Base-by-base conservation (phyloP, 2,888 invertebrate species). In the Lasius platythorax region DNA sequence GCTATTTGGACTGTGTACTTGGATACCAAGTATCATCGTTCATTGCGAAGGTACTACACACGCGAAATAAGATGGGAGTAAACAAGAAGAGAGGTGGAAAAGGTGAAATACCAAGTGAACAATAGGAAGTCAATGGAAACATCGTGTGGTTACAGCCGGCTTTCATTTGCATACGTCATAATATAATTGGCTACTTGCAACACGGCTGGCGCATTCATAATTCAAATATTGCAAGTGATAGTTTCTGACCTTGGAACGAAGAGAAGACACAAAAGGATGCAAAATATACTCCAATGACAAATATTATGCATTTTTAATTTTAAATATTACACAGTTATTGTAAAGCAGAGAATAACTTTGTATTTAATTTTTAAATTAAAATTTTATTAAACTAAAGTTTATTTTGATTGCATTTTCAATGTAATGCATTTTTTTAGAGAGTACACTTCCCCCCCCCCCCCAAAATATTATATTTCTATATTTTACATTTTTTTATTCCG, bases 111-210 rank as follows among this genome's bases (percentile, higher is more conserved):
- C 5, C 43, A 56, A 66, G 58, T 82, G 33, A 61, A 61, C 37
- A 68, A 50, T 30, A 63, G 79, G 67, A 83, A 79, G 67, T 68
- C 37, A 40, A 50, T 40, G 68, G 63, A 53, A 68, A 58, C 78
- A 53, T 28, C 67, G 76, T 12, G 40, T 23, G 58, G 50, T 81
- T 68, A 72, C 67, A 79, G 70, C 23, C 75, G 84, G 72, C 86
- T 84, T 86, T 86, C 72, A 85, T 79, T 75, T 75, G 66, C 79
- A 82, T 84, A 84, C 84, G 84, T 81, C 56, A 81, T 76, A 76
- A 81, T 83, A n/a, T 81, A 87, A 73, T 85, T 73, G 72, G 53
- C 66, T 72, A 73, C 40, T 82, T 79, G 86, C 67, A 63, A 67
- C 66, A 63, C 76, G 50, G 12, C 15, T 73, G 33, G 37, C 72